phyloP scores from a whole-genome alignment of 1,140 invertebrate species.

The Lasioglossum baleicum region DNA sequence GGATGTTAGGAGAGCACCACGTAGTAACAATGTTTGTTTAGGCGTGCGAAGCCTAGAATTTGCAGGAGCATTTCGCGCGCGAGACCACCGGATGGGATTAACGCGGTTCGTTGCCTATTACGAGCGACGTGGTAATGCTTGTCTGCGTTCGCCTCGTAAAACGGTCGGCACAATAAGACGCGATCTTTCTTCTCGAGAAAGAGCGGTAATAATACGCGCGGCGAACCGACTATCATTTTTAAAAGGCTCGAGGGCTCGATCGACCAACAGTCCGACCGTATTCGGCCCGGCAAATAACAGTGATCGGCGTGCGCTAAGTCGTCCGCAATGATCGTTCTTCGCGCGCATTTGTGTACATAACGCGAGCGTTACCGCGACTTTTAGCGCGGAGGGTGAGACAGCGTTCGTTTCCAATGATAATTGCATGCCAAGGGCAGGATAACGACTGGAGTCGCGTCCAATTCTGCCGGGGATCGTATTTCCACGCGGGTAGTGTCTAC shows the following conservation, averaged over 20 bases:
- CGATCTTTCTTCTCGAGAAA: neutral
- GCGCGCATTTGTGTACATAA: neutral
- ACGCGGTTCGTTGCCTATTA: slow-evolving; percentile 23
- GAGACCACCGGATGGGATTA: slow-evolving; percentile 22
- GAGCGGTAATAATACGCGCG: neutral
- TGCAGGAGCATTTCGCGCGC: neutral
- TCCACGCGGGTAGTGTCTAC: neutral
- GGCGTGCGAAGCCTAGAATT: neutral
- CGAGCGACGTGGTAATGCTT: slow-evolving; percentile 19
- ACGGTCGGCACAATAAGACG: neutral
- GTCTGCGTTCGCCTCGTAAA: slow-evolving; percentile 11
- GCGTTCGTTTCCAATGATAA: neutral
- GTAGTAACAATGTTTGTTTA: neutral
- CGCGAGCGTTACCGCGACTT: neutral
- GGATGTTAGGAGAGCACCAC: neutral
- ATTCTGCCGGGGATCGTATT: slow-evolving; percentile 17
- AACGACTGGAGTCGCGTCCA: slow-evolving; percentile 48
- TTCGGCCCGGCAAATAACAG: neutral
- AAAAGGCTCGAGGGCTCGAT: neutral
- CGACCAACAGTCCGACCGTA: neutral
- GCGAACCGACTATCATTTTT: neutral
- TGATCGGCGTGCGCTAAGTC: neutral
- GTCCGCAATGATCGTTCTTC: neutral
- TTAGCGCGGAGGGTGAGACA: too few species aligned
- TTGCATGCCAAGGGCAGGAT: slow-evolving; percentile 41